phyloP scores from a whole-genome alignment of 2,113 vertebrate genomes.

The Tinamus guttatus region DNA sequence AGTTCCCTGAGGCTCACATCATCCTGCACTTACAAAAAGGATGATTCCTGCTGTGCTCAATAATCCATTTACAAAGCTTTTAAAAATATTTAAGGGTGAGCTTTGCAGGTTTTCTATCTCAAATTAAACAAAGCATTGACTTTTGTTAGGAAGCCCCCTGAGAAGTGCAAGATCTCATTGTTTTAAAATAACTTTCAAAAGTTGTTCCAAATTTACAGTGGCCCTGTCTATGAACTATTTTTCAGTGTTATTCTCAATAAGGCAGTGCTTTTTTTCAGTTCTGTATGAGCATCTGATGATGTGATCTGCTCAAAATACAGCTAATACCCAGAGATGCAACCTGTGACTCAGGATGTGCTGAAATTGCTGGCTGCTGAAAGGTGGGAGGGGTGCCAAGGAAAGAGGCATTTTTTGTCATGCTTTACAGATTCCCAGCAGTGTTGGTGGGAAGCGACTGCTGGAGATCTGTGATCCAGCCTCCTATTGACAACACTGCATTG shows the following conservation, averaged over 20 bases:
- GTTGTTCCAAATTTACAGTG: neutral
- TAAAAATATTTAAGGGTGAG: slow-evolving; percentile 49
- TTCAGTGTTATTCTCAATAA: neutral
- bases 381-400: neutral
- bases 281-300: neutral
- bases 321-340: neutral
- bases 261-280: neutral
- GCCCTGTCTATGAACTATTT: neutral
- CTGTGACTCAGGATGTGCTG: neutral
- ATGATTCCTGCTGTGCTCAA: slow-evolving; percentile 49
- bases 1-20: slow-evolving; percentile 69
- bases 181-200: slow-evolving; percentile 20
- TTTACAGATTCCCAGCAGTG: neutral
- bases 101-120: neutral
- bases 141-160: neutral
- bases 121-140: neutral
- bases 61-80: slow-evolving; percentile 64
- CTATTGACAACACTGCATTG: neutral
- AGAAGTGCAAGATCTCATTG: slow-evolving; percentile 22
- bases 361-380: neutral
- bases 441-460: neutral
- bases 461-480: neutral
- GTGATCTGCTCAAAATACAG: neutral
- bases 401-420: neutral
- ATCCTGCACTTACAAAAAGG: slow-evolving; percentile 50